Percentiles rank a stretch among this genome's conserved stretches.
Conservation (phyloP, 1,140 invertebrate genomes). For the Branchinecta lynchi region DNA sequence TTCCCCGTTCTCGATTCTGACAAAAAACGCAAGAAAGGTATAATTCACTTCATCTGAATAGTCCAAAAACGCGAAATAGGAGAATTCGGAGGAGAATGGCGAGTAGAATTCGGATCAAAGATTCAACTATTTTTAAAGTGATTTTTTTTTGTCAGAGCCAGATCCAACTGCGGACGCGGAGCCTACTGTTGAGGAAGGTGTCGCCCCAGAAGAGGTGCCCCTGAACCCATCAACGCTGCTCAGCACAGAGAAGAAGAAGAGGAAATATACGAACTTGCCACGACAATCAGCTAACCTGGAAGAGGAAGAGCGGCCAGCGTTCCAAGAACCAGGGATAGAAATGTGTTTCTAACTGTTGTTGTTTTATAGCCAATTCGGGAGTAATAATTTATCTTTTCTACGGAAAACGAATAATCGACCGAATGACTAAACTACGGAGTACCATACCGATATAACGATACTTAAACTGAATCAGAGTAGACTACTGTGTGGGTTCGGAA, state of each 20-base stretch:
- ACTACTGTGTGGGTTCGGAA: no score
- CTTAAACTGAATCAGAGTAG: no score
- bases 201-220: not conserved
- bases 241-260: not conserved
- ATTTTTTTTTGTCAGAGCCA: not conserved
- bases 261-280: not conserved
- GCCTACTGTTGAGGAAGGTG: not conserved
- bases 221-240: not conserved
- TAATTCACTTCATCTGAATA: no score
- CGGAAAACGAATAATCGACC: not conserved
- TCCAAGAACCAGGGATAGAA: not conserved
- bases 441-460: no score
- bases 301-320: not conserved
- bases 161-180: not conserved
- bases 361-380: not conserved
- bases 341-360: slow-evolving; percentile 7
- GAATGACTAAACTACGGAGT: no score
- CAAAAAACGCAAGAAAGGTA: no score
- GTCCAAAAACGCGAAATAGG: no score
- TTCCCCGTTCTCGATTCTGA: no score
- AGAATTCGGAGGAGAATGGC: no score
- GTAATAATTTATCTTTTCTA: slow-evolving; percentile 11
- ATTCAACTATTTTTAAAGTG: not conserved
- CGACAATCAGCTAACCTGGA: not conserved
- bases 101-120: not conserved